Evolutionary conservation across 2,113 vertebrate species (phyloP).

Genomic region (Chlamydotis undulata): DNA sequence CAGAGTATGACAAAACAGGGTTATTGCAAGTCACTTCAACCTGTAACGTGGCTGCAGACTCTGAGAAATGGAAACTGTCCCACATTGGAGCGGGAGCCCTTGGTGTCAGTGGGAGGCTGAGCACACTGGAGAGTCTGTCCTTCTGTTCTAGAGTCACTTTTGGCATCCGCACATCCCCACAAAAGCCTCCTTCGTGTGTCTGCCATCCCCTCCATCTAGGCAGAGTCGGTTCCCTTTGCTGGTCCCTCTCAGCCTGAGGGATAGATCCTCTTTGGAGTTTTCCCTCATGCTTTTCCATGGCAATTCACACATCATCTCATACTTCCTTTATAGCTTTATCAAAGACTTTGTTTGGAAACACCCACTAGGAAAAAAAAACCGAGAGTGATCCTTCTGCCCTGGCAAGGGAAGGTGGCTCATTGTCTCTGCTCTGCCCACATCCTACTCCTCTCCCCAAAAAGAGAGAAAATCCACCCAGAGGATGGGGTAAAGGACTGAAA

Average conservation of each 20-base stretch:
- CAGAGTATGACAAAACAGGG: not conserved
- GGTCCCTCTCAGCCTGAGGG: not conserved
- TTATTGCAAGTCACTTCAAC: not conserved
- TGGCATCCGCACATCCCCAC: not conserved
- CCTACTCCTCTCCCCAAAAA: not conserved
- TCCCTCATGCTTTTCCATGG: not conserved
- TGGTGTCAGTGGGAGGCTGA: not conserved
- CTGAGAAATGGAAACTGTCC: not conserved
- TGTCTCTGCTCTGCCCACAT: not conserved
- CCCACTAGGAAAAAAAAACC: not conserved
- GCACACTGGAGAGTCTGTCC: rapidly evolving
- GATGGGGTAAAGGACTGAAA: not conserved
- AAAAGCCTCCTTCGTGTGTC: not conserved
- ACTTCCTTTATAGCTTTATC: not conserved
- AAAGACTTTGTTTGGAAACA: not conserved
- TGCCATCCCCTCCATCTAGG: rapidly evolving
- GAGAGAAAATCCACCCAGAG: not conserved
- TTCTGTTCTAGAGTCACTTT: not conserved
- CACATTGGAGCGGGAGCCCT: not conserved
- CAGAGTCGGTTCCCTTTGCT: not conserved
- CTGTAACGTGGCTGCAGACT: rapidly evolving
- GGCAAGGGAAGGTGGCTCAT: not conserved
- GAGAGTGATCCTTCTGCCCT: not conserved
- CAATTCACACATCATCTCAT: not conserved
- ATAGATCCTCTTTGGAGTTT: not conserved